A percentile compares a stretch with the other conserved stretches of the same genome.
Conservation (phyloP, 2,888 invertebrate species). For the Neoascia interrupta region DNA sequence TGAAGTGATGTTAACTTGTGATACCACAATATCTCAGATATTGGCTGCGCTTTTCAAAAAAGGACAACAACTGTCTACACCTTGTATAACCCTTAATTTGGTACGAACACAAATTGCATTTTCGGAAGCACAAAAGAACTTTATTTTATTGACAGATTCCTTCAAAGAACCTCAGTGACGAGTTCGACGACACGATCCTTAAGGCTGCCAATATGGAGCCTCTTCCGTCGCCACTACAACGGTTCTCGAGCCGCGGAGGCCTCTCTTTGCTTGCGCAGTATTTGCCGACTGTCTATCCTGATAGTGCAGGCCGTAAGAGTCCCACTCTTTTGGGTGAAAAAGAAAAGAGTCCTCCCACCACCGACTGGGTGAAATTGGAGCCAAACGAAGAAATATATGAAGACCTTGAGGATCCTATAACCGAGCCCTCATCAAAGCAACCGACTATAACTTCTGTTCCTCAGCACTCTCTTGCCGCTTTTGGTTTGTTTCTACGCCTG, state of each 20-base stretch:
- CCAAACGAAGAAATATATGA: constrained; percentile 84
- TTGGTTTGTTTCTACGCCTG: constrained; percentile 92
- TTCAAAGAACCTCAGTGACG: constrained; percentile 70
- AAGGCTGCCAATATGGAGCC: constrained; percentile 78
- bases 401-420: constrained; percentile 82
- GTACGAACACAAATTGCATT: constrained; percentile 64
- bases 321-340: constrained; percentile 79
- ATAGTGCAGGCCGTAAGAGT: constrained; percentile 83
- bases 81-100: constrained; percentile 79
- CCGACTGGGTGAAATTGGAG: constrained; percentile 81
- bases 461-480: constrained; percentile 94
- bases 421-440: constrained; percentile 81
- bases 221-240: constrained; percentile 84
- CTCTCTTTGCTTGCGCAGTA: constrained; percentile 93
- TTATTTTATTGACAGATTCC: constrained; percentile 60
- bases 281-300: constrained; percentile 92
- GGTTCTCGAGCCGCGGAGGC: constrained; percentile 93
- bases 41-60: constrained; percentile 81
- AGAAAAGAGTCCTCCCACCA: constrained; percentile 78
- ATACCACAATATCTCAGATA: constrained; percentile 83
- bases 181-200: constrained; percentile 71
- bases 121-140: too few relatives aligned
- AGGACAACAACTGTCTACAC: constrained; percentile 81
- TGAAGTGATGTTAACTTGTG: constrained; percentile 81
- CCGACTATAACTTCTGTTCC: constrained; percentile 86